A percentile compares a stretch with the other conserved stretches of the same genome.
Conservation (phyloP, 2,113 vertebrate genomes). For the Barnardius zonarius region DNA sequence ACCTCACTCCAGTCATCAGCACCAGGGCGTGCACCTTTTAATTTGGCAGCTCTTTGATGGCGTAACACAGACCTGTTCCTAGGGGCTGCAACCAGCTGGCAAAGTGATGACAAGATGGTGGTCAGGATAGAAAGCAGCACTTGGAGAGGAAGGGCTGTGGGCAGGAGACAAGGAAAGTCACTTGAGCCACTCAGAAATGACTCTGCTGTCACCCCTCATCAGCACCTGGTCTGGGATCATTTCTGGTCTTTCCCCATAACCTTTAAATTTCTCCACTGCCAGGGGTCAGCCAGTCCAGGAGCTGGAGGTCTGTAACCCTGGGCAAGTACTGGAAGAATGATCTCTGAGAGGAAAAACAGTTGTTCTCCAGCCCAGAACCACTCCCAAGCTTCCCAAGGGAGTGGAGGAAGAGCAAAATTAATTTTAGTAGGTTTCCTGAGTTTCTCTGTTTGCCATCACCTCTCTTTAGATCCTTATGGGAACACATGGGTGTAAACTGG, state of each 20-base stretch:
- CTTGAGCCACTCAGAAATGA: neutral
- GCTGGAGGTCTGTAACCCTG: neutral
- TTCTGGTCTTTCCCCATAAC: neutral
- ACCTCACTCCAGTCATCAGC: neutral
- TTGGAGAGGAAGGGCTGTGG: neutral
- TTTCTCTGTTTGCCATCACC: neutral
- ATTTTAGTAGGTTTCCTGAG: neutral
- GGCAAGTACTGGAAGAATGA: neutral
- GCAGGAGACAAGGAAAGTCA: neutral
- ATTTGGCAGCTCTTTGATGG: neutral
- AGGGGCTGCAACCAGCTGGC: neutral
- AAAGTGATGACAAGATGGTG: neutral
- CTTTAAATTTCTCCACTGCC: neutral
- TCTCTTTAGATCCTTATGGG: neutral
- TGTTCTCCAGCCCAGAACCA: neutral
- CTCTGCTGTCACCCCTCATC: neutral
- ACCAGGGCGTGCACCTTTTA: neutral
- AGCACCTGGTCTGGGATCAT: neutral
- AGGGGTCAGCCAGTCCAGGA: neutral
- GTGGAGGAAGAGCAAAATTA: neutral
- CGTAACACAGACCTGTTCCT: accelerated
- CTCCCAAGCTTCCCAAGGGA: neutral
- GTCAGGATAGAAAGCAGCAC: neutral
- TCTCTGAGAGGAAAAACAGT: neutral
- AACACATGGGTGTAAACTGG: neutral